These are phyloP conservation scores for Yponomeuta malinellus DNA, from an alignment of 2,888 invertebrate species.

Conservation along the genomic window DNA sequence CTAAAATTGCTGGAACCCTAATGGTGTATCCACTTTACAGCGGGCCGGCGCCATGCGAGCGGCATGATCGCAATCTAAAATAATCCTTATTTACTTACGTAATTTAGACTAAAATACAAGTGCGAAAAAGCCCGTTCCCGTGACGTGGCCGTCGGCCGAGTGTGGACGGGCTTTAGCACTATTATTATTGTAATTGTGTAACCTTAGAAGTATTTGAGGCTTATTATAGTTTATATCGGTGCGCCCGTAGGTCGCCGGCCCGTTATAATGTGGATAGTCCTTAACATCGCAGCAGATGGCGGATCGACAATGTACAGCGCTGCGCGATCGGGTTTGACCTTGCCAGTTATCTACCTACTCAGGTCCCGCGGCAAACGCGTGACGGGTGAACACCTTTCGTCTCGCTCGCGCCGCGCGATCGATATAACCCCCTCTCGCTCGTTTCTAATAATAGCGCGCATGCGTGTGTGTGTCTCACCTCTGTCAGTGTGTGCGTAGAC, in stretches of 20 bases:
- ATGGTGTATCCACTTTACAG: too few relatives aligned
- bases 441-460: constrained; percentile 57
- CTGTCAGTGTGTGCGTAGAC: constrained; percentile 35
- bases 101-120: too few relatives aligned
- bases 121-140: too few relatives aligned
- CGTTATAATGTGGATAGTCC: background rate
- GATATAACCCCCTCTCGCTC: constrained; percentile 47
- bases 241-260: background rate
- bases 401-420: constrained; percentile 47
- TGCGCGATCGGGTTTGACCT: constrained; percentile 42
- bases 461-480: constrained; percentile 23
- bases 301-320: background rate
- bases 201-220: too few relatives aligned
- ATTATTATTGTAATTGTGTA: too few relatives aligned
- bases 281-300: background rate
- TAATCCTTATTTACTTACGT: too few relatives aligned
- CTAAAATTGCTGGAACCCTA: too few relatives aligned
- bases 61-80: too few relatives aligned
- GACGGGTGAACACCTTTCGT: constrained; percentile 28
- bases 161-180: too few relatives aligned
- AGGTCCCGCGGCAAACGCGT: constrained; percentile 37
- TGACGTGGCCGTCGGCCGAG: too few relatives aligned
- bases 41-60: too few relatives aligned
- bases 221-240: too few relatives aligned
- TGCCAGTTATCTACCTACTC: constrained; percentile 58